phyloP scores from a whole-genome alignment of 2,113 vertebrate species.

The Glaucidium brasilianum region DNA sequence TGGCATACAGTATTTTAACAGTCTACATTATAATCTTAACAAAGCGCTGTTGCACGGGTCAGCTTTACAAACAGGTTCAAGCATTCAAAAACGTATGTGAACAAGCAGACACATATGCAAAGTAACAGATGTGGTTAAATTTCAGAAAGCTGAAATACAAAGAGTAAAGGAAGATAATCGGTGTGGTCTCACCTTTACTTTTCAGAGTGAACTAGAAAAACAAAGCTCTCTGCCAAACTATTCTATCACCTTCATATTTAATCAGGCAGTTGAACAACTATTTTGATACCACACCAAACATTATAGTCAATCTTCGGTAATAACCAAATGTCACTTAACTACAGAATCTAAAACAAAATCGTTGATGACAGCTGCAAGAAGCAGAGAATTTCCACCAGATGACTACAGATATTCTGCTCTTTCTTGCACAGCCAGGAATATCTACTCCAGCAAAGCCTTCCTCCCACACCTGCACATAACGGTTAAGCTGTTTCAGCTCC shows the following conservation, averaged over 20 bases:
- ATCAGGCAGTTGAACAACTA: not conserved
- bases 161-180: not conserved
- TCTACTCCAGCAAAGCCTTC: not conserved
- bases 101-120: not conserved
- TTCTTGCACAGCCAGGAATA: not conserved
- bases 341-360: not conserved
- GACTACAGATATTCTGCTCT: not conserved
- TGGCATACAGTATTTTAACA: not conserved
- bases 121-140: not conserved
- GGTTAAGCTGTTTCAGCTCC: not conserved
- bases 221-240: not conserved
- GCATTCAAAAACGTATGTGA: not conserved
- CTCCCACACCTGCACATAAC: not conserved
- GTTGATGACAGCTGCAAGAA: not conserved
- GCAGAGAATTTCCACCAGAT: not conserved
- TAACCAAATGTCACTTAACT: not conserved
- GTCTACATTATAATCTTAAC: not conserved
- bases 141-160: not conserved
- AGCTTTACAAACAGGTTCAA: not conserved
- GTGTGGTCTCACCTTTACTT: not conserved
- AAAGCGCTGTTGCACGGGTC: not conserved
- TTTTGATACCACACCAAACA: not conserved
- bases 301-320: not conserved
- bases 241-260: not conserved
- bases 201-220: not conserved